Percentiles rank a stretch among this genome's conserved stretches.
Evolutionary conservation across 2,797 vertebrate species (phyloP).

Genomic region (Oreochromis grahami): DNA sequence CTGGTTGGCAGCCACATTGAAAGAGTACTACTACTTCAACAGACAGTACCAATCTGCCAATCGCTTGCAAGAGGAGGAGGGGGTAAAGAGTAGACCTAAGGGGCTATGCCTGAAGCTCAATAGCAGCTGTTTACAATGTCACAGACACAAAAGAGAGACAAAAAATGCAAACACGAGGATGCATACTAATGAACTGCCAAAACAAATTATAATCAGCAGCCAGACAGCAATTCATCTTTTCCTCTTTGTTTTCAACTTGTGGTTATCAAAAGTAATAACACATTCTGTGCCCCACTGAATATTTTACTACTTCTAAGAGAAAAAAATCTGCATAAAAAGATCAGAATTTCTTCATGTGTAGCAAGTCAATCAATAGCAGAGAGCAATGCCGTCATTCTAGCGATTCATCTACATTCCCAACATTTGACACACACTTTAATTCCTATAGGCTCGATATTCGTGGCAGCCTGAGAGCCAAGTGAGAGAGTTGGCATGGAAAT

Average conservation of each 20-base stretch:
- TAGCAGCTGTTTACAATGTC: conserved; percentile 79
- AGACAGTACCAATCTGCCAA: conserved; percentile 78
- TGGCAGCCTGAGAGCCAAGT: conserved; percentile 78
- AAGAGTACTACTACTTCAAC: conserved; percentile 58
- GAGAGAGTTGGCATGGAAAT: conserved; percentile 85
- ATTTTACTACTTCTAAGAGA: conserved; percentile 31
- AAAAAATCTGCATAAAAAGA: background rate
- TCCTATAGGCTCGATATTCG: conserved; percentile 80
- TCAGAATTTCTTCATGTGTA: conserved; percentile 37
- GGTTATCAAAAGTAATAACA: conserved; percentile 4
- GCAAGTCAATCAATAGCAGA: conserved; percentile 39
- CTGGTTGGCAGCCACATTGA: conserved; percentile 63
- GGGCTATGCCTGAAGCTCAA: conserved; percentile 74
- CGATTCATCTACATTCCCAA: conserved; percentile 85
- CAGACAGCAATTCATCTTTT: conserved; percentile 56
- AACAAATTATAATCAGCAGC: conserved; percentile 68
- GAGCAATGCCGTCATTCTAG: conserved; percentile 64
- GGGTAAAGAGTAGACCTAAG: conserved; percentile 61
- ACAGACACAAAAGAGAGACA: conserved; percentile 64
- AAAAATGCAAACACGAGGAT: conserved; percentile 70
- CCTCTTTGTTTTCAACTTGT: conserved; percentile 6
- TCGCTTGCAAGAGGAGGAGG: conserved; percentile 51
- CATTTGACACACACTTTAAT: conserved; percentile 87
- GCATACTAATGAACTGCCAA: conserved; percentile 74
- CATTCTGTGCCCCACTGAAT: background rate